These are phyloP conservation scores for Saccopteryx bilineata DNA, from an alignment of 2,113 vertebrate genomes.

Conservation along the genomic window DNA sequence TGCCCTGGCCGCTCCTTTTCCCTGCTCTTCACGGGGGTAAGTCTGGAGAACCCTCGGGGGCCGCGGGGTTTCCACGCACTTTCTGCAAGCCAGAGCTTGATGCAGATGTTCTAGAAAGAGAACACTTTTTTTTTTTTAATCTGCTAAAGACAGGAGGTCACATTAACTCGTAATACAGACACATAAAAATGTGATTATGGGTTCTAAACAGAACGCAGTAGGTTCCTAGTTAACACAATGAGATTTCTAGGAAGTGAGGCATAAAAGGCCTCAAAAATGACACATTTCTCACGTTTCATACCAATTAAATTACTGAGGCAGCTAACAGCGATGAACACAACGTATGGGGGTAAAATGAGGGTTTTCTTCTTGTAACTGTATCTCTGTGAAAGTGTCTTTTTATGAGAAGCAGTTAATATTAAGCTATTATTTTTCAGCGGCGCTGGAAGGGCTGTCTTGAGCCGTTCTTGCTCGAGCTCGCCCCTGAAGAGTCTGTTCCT, in stretches of 20 bases:
- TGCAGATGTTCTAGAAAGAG: conserved; percentile 74
- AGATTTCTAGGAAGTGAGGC: conserved; percentile 90
- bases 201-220: conserved; percentile 89
- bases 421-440: conserved; percentile 80
- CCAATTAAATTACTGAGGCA: conserved; percentile 92
- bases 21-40: conserved; percentile 23
- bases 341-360: conserved; percentile 82
- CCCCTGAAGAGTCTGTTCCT: conserved; percentile 31
- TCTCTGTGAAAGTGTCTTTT: conserved; percentile 81
- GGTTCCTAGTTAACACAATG: conserved; percentile 92
- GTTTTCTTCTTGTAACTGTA: conserved; percentile 72
- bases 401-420: conserved; percentile 84
- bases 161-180: conserved; percentile 89
- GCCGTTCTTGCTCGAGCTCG: conserved; percentile 12
- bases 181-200: conserved; percentile 90
- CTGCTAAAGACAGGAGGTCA: conserved; percentile 88
- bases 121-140: conserved; percentile 69
- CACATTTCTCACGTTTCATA: conserved; percentile 90
- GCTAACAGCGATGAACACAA: conserved; percentile 85
- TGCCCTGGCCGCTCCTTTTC: no score
- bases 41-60: background rate
- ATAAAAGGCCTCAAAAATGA: conserved; percentile 91
- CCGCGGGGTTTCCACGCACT: background rate
- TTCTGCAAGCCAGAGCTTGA: conserved; percentile 53
- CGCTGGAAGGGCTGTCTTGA: conserved; percentile 77